Base-by-base conservation (phyloP, 2,888 invertebrate genomes). In the Nesidiocoris tenuis region DNA sequence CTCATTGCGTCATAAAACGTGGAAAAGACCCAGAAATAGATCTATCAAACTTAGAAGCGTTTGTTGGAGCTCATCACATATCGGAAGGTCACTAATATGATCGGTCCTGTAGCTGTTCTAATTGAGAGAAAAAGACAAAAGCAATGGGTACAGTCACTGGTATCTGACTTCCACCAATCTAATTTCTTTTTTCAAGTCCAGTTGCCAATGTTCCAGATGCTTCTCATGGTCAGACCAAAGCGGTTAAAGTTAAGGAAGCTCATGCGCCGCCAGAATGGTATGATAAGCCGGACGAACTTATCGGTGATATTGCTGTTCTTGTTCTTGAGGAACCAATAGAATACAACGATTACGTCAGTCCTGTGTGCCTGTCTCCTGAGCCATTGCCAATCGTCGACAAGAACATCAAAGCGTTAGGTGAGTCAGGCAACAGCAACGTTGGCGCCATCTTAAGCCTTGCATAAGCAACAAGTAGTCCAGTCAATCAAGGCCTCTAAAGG, bases 251-350 rank as follows among this genome's bases (percentile, higher is more conserved):
- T 22, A 39, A 55, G 16, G 21, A 55, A 9, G 39, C 56, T 22
- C 16, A 21, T 16, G 56, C 56, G 1, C 55, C 67, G 1, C 21
- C 19, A 1, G 21, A n/a, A 2, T 67, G 67, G 67, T 67, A 55
- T 12, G 7, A 7, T n/a, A n/a, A n/a, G n/a, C n/a, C n/a, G n/a
- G n/a, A n/a, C n/a, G n/a, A n/a, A n/a, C n/a, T n/a, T n/a, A n/a
- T n/a, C n/a, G 21, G 39, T n/a, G 71, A 71, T 22, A 71, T 71
- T 21, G 61, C 71, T 18, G 61, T 71, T 22, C 59, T 71, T 1
- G 61, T 61, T 5, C 19, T 59, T 18, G 19, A 71, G 5, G 22
- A 39, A 18, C 59, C 59, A 19, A 25, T 71, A 0, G 56, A 25
- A n/a, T 71, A 18, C 25, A 61, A 61, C 39, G 25, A 71, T 39